Evolutionary conservation across 2,113 vertebrate genomes (phyloP), one percentile per base, ranked within the genome.

Genomic region (Oreochromis niloticus): DNA sequence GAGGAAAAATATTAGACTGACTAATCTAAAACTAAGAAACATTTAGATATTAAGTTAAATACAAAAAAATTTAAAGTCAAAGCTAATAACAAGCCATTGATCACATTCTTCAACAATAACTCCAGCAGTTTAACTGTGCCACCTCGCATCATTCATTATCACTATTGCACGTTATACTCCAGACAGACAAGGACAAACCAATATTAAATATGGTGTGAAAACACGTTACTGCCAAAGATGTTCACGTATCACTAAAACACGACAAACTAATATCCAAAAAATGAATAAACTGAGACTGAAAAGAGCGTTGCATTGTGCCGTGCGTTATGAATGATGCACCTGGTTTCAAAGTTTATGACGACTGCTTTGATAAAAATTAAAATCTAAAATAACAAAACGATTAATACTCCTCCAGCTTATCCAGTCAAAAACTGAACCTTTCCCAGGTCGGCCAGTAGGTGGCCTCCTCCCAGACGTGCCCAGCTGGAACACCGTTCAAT

Each of bases 241-340:
- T 61, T 61, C 30, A 17, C 1, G 30, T 61, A 61, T 61, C 30
- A 61, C 30, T 61, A 61, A 61, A 61, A 61, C 30, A 19, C 5
- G 0, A 34, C 30, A 0, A 61, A 34, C 57, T 61, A 61, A 19
- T 17, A 61, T 61, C 57, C 3, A 0, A 61, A 34, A 61, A 61
- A 61, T 2, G 8, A 61, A 61, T 61, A 61, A 61, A 17, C 57
- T 0, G 8, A 17, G 57, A 61, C 27, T 17, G 57, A 61, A 61
- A 34, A 10, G 8, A 17, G 32, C 5, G 32, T 30, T 14, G 5
- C 5, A 0, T 61, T 61, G 30, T 34, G 57, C 57, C 1, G 0
- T 0, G 1, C 14, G 2, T 34, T 34, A 61, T 10, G 57, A 61
- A 6, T 2, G 57, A 10, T 32, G 27, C 27, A 17, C 27, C 8